Base-by-base conservation (phyloP, 2,888 invertebrate species). In the Alsophila aescularia region DNA sequence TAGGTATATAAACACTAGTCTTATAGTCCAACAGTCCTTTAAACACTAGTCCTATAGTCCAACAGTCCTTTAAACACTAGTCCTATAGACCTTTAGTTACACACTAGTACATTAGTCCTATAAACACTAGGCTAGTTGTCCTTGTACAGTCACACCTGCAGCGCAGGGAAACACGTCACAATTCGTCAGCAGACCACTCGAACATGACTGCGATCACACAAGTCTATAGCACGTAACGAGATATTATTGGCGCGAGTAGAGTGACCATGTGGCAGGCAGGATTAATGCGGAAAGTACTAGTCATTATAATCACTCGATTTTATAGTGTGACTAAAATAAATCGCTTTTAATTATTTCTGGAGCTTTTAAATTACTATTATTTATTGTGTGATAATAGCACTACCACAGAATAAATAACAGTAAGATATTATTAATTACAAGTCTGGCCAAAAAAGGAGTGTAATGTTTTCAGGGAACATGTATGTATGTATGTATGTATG, bases 191-290 rank as follows among this genome's bases (percentile, higher is more conserved):
- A 3, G 53, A 8, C 39, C 47, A 34, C 12, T 32, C 29, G 27
- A 34, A 53, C 41, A 52, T 58, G 58, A 58, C 48, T 45, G 16
- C 37, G 41, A 16, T 45, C 45, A 29, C 57, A 41, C 41, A 45
- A 53, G 36, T 52, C 29, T 43, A 36, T 34, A 32, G 53, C 42
- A 21, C 15, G 45, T 29, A 53, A 37, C 45, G 21, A 55, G 52
- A 53, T 53, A 50, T 49, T 50, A 50, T 49, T 50, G 40, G 55
- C 55, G 44, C 24, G 31, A 41, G 31, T 21, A 49, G 36, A 37
- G 49, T 42, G 37, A 27, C 27, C 45, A 50, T 31, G 10, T 8
- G 5, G 31, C 8, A 14, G 5, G 31, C 8, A 14, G 24, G 5
- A 5, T 13, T 15, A 4, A 8, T 27, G 12, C 16, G 7, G 18